Conservation (phyloP, 2,888 invertebrate genomes). For the Cantharis nigra region DNA sequence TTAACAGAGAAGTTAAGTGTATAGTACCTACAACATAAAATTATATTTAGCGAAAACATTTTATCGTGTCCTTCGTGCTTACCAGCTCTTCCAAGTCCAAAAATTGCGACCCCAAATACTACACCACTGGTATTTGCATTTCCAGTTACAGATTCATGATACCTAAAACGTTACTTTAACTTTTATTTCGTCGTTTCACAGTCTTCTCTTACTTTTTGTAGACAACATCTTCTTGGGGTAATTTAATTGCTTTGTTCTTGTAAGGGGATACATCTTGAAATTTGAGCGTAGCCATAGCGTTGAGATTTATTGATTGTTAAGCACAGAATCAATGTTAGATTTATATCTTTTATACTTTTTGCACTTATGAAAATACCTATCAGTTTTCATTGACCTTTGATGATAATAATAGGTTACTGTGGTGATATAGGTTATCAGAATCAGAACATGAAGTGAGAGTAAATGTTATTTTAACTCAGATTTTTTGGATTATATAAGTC, state of each 20-base stretch:
- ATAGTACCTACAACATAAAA: slow-evolving; percentile 55
- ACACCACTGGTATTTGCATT: slow-evolving; percentile 44
- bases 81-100: slow-evolving; percentile 64
- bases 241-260: slow-evolving; percentile 41
- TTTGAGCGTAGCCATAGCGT: slow-evolving; percentile 60
- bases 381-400: not conserved
- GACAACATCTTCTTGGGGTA: slow-evolving; percentile 57
- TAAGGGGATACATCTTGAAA: slow-evolving; percentile 61
- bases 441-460: not conserved
- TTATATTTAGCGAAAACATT: not conserved
- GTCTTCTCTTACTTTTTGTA: slow-evolving; percentile 56
- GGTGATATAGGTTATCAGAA: not conserved
- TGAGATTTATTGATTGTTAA: not conserved
- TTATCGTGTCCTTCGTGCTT: slow-evolving; percentile 3
- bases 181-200: not conserved
- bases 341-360: not conserved
- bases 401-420: not conserved
- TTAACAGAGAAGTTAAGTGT: slow-evolving; percentile 59
- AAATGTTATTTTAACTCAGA: not conserved
- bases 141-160: slow-evolving; percentile 51
- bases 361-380: not conserved
- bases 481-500: too few relatives aligned
- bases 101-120: slow-evolving; percentile 59
- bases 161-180: slow-evolving; percentile 46
- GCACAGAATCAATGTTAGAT: not conserved